A percentile compares a stretch with the other conserved stretches of the same genome.
Conservation (phyloP, 2,113 vertebrate genomes). For the Pelodiscus sinensis region DNA sequence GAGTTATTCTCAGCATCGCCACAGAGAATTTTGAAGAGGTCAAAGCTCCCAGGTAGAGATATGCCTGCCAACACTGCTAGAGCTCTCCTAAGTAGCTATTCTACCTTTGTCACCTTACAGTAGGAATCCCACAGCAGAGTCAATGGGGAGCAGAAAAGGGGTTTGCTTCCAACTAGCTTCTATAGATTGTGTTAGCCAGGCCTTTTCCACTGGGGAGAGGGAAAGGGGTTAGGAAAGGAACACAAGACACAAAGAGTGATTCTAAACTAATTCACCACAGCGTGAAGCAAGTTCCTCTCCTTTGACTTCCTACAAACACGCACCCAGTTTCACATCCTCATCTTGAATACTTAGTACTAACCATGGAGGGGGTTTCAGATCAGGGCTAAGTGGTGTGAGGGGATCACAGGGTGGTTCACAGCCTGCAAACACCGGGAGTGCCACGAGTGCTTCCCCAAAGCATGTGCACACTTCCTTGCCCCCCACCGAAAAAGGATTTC, state of each 20-base stretch:
- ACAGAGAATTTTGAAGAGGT: not conserved
- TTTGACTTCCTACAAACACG: not conserved
- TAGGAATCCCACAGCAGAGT: not conserved
- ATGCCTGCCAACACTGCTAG: not conserved
- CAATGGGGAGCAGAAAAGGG: not conserved
- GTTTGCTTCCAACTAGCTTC: accelerated
- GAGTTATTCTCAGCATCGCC: not conserved
- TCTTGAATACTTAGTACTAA: not conserved
- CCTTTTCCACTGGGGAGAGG: accelerated
- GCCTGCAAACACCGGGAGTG: not conserved
- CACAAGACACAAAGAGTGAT: not conserved
- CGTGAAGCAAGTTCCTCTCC: not conserved
- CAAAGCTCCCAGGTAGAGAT: not conserved
- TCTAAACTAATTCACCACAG: not conserved
- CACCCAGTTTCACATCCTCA: not conserved
- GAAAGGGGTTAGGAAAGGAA: not conserved
- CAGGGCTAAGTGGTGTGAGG: not conserved
- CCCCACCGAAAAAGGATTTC: not conserved
- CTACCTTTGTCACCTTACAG: not conserved
- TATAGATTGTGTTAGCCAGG: accelerated
- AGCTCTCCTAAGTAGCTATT: not conserved
- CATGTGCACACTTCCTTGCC: not conserved
- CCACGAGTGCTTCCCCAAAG: accelerated
- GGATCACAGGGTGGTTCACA: accelerated
- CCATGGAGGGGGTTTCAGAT: not conserved